These are phyloP conservation scores for Dermochelys coriacea DNA, from an alignment of 2,797 vertebrate genomes.

Conservation along the genomic window DNA sequence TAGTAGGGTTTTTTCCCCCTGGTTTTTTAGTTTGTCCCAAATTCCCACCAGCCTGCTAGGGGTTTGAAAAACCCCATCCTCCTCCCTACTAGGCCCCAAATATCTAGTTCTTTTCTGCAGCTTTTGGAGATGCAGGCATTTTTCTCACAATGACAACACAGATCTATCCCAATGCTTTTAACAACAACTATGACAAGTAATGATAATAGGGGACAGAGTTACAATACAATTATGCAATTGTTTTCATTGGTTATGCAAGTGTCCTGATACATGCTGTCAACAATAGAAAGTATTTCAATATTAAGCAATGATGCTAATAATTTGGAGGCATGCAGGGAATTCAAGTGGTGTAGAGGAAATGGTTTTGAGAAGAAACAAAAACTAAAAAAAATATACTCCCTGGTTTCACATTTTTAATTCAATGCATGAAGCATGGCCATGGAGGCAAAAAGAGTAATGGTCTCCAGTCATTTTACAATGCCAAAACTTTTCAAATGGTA, in stretches of 20 bases:
- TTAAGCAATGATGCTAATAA: background rate
- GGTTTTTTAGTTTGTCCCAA: background rate
- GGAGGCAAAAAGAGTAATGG: background rate
- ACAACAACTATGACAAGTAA: rapidly evolving
- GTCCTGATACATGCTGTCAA: background rate
- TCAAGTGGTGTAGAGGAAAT: background rate
- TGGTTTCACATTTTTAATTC: background rate
- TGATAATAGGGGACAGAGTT: rapidly evolving
- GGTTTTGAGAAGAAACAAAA: rapidly evolving
- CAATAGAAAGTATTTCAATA: background rate
- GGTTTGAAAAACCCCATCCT: background rate
- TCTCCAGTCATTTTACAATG: background rate
- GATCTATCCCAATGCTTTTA: background rate
- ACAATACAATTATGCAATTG: background rate
- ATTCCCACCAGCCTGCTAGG: background rate
- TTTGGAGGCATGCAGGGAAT: background rate
- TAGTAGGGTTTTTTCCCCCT: background rate
- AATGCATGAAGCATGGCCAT: background rate
- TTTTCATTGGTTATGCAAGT: background rate
- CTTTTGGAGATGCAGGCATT: background rate
- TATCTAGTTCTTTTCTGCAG: background rate
- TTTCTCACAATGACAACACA: background rate
- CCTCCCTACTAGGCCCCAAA: background rate
- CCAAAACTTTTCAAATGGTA: background rate
- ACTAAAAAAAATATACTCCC: background rate